Conservation (phyloP, 2,797 vertebrate species). For the Siniperca obscura region DNA sequence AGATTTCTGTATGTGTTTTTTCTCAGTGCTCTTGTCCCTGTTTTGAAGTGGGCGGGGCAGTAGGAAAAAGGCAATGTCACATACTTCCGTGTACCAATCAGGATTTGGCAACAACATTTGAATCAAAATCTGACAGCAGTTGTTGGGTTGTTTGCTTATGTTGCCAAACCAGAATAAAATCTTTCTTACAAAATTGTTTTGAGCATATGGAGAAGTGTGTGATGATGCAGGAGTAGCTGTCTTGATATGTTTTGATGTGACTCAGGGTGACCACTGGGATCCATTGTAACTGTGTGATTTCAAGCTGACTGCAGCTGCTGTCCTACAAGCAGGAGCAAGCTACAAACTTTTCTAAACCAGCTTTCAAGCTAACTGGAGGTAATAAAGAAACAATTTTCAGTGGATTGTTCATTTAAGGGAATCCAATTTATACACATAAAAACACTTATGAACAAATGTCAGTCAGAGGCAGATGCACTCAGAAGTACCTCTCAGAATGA, state of each 20-base stretch:
- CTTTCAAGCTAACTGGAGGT: background rate
- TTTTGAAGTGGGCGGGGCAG: background rate
- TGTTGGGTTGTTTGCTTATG: background rate
- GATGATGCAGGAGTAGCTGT: background rate
- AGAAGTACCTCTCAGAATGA: slow-evolving; percentile 30
- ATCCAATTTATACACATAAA: background rate
- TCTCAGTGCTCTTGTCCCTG: background rate
- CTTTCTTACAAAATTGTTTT: background rate
- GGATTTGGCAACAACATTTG: background rate
- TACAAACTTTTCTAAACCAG: background rate
- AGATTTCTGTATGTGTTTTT: background rate
- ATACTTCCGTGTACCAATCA: background rate
- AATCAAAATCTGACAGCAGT: background rate
- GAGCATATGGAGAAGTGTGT: slow-evolving; percentile 1
- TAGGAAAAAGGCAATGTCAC: background rate
- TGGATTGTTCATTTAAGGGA: background rate
- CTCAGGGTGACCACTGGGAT: background rate
- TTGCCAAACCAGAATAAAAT: background rate
- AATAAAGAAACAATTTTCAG: background rate
- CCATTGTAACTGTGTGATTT: background rate
- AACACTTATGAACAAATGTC: background rate
- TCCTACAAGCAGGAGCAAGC: background rate
- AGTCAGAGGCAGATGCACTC: slow-evolving; percentile 10
- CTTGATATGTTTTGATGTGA: background rate
- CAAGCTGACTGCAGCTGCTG: background rate